A percentile compares a stretch with the other conserved stretches of the same genome.
These are phyloP conservation scores for Noctua fimbriata DNA, from an alignment of 2,888 invertebrate genomes.

Conservation along the genomic window DNA sequence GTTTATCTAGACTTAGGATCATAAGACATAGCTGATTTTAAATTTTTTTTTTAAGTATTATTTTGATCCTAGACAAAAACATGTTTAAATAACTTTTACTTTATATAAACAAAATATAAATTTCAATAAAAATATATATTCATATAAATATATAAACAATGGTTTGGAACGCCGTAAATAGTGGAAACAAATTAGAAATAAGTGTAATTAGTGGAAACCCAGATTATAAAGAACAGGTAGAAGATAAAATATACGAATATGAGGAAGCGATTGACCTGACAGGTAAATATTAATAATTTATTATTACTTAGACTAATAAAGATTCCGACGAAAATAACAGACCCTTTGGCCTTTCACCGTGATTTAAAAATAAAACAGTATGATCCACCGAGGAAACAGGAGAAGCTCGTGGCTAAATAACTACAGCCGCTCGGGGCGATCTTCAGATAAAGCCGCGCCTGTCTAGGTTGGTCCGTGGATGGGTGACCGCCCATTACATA, in stretches of 20 bases:
- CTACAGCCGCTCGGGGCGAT: background rate
- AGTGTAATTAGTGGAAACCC: conserved; percentile 21
- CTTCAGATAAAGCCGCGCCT: background rate
- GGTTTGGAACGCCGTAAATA: conserved; percentile 3
- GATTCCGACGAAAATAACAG: background rate
- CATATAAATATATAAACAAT: conserved; percentile 5
- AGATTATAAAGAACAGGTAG: background rate
- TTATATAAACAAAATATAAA: background rate
- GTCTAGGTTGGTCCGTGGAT: background rate
- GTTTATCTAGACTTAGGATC: background rate
- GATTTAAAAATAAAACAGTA: background rate
- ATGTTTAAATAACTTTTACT: background rate
- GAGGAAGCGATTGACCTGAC: conserved; percentile 51
- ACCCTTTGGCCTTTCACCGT: background rate
- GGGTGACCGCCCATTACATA: background rate
- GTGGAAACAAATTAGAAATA: conserved; percentile 15
- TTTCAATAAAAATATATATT: background rate
- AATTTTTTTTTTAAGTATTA: background rate
- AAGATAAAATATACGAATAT: conserved; percentile 50
- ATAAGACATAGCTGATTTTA: background rate
- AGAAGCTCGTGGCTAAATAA: background rate
- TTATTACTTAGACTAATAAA: background rate
- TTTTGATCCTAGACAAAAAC: background rate
- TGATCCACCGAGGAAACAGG: background rate
- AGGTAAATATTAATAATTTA: conserved; percentile 28